A percentile compares a stretch with the other conserved stretches of the same genome.
phyloP scores from a whole-genome alignment of 2,113 vertebrate genomes.

The Chamaea fasciata region DNA sequence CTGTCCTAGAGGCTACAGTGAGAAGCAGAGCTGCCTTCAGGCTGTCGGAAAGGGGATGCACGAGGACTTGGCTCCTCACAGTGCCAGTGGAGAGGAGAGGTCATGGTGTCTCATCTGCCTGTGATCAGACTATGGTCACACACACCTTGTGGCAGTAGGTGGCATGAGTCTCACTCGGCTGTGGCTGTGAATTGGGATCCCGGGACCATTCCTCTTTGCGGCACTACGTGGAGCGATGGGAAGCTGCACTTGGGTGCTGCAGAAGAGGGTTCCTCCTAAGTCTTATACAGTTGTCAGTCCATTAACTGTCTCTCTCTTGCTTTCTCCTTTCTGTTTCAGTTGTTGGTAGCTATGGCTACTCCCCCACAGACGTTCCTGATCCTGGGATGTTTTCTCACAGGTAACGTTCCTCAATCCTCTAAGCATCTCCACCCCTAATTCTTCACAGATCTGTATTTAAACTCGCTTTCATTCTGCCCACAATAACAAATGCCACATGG shows the following conservation, averaged over 20 bases:
- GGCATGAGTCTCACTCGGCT: fast-evolving
- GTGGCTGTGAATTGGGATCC: fast-evolving
- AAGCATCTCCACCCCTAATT: no score
- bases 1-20: fast-evolving
- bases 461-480: neutral
- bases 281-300: neutral
- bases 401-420: constrained; percentile 33
- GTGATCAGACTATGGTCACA: no score
- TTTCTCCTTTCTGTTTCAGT: constrained; percentile 64
- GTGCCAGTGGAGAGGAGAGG: neutral
- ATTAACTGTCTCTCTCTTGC: neutral
- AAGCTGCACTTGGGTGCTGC: neutral
- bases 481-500: neutral
- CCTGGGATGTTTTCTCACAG: constrained; percentile 76
- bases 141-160: fast-evolving
- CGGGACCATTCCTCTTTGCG: fast-evolving
- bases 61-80: neutral
- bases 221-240: fast-evolving
- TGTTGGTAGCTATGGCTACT: constrained; percentile 77
- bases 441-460: neutral
- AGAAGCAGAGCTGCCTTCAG: neutral
- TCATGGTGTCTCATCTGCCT: no score
- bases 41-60: neutral
- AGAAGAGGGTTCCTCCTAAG: neutral
- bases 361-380: constrained; percentile 64